These are phyloP conservation scores for Aleiodes sp. DNA, from an alignment of 1,140 invertebrate species.

Conservation along the genomic window DNA sequence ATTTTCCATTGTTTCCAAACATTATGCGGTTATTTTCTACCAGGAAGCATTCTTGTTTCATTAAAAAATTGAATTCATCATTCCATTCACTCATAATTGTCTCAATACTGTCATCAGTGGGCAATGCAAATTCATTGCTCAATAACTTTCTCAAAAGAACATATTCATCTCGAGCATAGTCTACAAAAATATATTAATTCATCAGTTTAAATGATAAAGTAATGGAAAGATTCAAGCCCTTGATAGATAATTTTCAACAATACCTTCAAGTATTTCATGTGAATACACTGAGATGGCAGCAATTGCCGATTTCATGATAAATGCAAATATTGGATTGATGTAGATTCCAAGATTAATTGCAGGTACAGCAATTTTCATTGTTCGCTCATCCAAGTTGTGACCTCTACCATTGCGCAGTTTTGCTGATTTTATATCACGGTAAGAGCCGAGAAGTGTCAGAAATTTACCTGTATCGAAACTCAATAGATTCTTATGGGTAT, in stretches of 20 bases:
- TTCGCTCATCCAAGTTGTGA: conserved; percentile 70
- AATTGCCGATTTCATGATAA: conserved; percentile 71
- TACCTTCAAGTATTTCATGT: conserved; percentile 52
- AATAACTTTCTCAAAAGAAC: conserved; percentile 66
- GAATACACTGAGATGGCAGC: conserved; percentile 62
- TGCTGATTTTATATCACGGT: conserved; percentile 42
- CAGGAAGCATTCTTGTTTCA: conserved; percentile 58
- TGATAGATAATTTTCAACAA: too few relatives aligned
- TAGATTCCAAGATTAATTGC: conserved; percentile 77
- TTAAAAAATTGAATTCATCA: conserved; percentile 59
- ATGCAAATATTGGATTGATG: conserved; percentile 76
- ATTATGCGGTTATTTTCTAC: conserved; percentile 42
- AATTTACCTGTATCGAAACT: conserved; percentile 47
- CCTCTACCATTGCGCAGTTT: conserved; percentile 66
- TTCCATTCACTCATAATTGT: conserved; percentile 66
- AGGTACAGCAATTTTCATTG: conserved; percentile 74
- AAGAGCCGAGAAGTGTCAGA: conserved; percentile 52
- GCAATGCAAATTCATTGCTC: conserved; percentile 68
- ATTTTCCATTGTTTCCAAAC: conserved; percentile 58
- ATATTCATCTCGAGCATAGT: conserved; percentile 60
- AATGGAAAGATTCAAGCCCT: too few relatives aligned
- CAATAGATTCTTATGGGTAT: conserved; percentile 57
- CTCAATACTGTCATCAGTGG: conserved; percentile 48
- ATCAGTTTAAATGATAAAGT: neutral
- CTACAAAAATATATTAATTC: conserved; percentile 49